These are phyloP conservation scores for Eupleurogrammus muticus DNA, from an alignment of 2,797 vertebrate genomes.

Conservation along the genomic window DNA sequence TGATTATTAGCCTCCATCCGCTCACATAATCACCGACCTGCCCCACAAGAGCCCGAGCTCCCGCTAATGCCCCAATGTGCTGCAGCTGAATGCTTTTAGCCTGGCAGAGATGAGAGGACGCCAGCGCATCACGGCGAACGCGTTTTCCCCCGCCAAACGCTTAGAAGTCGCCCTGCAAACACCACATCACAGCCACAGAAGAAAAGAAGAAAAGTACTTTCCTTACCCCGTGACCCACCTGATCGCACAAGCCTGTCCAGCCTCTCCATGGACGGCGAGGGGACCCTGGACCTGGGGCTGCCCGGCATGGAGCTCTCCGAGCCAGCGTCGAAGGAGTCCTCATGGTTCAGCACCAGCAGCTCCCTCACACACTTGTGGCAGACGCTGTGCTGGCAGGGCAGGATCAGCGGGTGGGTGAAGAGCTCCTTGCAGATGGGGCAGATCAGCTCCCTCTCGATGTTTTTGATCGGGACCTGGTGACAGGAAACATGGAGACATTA, in stretches of 20 bases:
- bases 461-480: slow-evolving; percentile 92
- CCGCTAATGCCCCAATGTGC: slow-evolving; percentile 6
- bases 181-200: neutral
- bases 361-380: slow-evolving; percentile 97
- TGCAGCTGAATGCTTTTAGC: slow-evolving; percentile 17
- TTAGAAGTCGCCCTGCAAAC: slow-evolving; percentile 6
- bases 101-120: slow-evolving; percentile 1
- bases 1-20: slow-evolving; percentile 35
- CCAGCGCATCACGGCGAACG: neutral
- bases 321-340: slow-evolving; percentile 91
- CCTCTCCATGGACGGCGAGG: slow-evolving; percentile 93
- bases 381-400: slow-evolving; percentile 97
- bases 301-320: slow-evolving; percentile 94
- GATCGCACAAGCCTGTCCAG: slow-evolving; percentile 92
- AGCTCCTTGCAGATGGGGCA: slow-evolving; percentile 98
- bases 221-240: slow-evolving; percentile 87
- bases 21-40: slow-evolving; percentile 6
- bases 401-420: slow-evolving; percentile 95
- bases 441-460: slow-evolving; percentile 96
- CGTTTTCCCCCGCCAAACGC: neutral
- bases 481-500: slow-evolving; percentile 6
- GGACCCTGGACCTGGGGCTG: slow-evolving; percentile 90
- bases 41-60: slow-evolving; percentile 1
- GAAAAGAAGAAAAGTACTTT: neutral
- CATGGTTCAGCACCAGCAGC: slow-evolving; percentile 90